Evolutionary conservation across 2,888 invertebrate species (phyloP).

Genomic region (Andrena dorsata): DNA sequence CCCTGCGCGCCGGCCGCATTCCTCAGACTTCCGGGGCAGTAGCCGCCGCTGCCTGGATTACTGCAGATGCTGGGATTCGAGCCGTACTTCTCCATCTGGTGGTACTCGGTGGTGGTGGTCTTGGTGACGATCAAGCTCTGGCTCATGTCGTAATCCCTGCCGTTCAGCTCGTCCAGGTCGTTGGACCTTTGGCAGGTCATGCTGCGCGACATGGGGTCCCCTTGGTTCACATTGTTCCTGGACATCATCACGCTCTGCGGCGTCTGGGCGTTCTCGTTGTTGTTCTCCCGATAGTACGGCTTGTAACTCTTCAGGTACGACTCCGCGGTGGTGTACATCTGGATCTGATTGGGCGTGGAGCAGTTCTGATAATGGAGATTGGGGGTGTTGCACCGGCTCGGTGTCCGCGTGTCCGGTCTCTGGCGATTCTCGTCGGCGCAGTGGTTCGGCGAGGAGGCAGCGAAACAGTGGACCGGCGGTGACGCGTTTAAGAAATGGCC

Average conservation of each 20-base stretch:
- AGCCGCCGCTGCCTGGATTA: conserved; percentile 27
- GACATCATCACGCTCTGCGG: conserved; percentile 15
- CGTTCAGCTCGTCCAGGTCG: conserved; percentile 75
- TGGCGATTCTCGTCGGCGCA: conserved; percentile 80
- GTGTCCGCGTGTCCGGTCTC: conserved; percentile 73
- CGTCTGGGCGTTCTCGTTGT: conserved; percentile 65
- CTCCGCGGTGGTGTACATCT: conserved; percentile 74
- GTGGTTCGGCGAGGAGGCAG: conserved; percentile 41
- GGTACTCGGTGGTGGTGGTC: conserved; percentile 82
- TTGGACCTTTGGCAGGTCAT: conserved; percentile 75
- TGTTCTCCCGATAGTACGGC: conserved; percentile 73
- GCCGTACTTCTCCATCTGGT: conserved; percentile 80
- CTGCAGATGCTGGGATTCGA: conserved; percentile 78
- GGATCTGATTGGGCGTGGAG: conserved; percentile 72
- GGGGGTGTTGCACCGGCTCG: conserved; percentile 77
- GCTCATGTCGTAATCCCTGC: conserved; percentile 82
- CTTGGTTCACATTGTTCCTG: conserved; percentile 57
- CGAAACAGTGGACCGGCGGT: conserved; percentile 43
- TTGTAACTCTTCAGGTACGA: conserved; percentile 75
- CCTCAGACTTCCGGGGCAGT: conserved; percentile 39
- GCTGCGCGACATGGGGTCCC: conserved; percentile 79
- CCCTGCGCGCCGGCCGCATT: conserved; percentile 49
- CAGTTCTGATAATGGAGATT: conserved; percentile 63
- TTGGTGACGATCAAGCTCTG: conserved; percentile 83
- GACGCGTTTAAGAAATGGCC: conserved; percentile 39